Percentiles rank a stretch among this genome's conserved stretches.
Conservation (phyloP, 2,113 vertebrate species). For the Cyphomyrus discorhynchus region DNA sequence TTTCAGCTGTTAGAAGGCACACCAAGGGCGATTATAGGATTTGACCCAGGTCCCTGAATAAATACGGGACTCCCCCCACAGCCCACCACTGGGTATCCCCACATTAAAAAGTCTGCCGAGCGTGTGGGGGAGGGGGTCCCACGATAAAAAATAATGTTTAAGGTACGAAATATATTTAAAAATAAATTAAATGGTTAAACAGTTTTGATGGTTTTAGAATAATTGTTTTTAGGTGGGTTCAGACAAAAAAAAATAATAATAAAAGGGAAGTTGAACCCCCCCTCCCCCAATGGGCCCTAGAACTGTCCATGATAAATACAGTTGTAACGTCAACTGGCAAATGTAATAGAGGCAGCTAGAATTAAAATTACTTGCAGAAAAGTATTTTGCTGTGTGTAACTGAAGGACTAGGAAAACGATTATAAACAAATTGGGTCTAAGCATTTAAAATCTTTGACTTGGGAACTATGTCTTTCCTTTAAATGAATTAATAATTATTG, state of each 20-base stretch:
- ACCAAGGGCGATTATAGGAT: background rate
- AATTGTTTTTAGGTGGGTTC: background rate
- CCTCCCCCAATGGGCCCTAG: background rate
- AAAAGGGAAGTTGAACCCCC: background rate
- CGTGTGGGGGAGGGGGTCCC: background rate
- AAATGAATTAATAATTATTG: background rate
- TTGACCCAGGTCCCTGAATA: background rate
- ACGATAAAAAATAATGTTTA: background rate
- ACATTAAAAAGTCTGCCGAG: background rate
- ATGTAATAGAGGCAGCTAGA: background rate
- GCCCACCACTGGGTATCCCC: background rate
- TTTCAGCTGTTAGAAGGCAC: background rate
- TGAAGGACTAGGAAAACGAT: background rate
- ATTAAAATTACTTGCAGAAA: background rate
- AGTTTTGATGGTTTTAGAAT: background rate
- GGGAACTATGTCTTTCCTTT: background rate
- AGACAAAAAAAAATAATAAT: too few species aligned
- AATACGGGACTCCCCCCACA: background rate
- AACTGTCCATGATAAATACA: background rate
- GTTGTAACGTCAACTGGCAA: background rate
- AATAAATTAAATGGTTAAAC: background rate
- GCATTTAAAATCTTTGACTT: background rate
- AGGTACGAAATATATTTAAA: background rate
- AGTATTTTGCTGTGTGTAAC: background rate
- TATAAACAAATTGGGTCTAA: background rate